phyloP scores from a whole-genome alignment of 2,888 invertebrate genomes.

The Serrognathus titanus region DNA sequence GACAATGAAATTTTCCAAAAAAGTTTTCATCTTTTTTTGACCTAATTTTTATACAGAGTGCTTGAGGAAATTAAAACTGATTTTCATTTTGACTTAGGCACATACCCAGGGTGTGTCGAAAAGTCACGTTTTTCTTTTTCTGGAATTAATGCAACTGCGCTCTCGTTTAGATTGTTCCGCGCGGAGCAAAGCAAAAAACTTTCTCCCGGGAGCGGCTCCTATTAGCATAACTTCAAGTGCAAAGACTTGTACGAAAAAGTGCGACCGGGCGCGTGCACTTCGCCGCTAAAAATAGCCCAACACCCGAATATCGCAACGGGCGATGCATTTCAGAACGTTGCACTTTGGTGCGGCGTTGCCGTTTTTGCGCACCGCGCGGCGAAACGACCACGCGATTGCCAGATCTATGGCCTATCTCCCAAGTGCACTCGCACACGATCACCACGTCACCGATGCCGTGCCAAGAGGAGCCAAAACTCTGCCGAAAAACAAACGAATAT shows the following conservation, averaged over 20 bases:
- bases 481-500: too few relatives aligned
- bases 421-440: too few relatives aligned
- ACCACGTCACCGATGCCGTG: too few relatives aligned
- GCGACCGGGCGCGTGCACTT: neutral
- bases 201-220: neutral
- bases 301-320: constrained; percentile 10
- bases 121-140: too few relatives aligned
- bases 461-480: too few relatives aligned
- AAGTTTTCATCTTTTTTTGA: too few relatives aligned
- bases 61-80: too few relatives aligned
- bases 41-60: too few relatives aligned
- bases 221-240: neutral
- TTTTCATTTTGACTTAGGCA: too few relatives aligned
- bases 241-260: neutral
- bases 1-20: too few relatives aligned
- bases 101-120: too few relatives aligned
- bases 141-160: neutral
- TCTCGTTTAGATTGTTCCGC: neutral
- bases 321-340: constrained; percentile 1
- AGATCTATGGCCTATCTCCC: too few relatives aligned
- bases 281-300: neutral
- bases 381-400: neutral
- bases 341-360: neutral
- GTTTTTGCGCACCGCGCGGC: neutral
- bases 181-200: neutral